Conservation (phyloP, 2,113 vertebrate genomes). For the Thinocorus orbignyianus region DNA sequence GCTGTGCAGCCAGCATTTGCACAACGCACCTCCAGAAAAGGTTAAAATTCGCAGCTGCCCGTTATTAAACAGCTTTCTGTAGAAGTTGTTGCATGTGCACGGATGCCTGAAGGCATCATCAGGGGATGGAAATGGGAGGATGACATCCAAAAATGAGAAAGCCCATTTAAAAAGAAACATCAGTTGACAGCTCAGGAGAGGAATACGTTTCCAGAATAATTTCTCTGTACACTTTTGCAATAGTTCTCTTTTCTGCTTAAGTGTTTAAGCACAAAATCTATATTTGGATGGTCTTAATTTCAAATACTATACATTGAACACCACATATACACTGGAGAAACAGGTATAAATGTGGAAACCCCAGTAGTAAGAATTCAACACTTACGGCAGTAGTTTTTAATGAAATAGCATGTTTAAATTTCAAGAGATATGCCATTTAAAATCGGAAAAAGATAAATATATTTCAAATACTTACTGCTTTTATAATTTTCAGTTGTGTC, state of each 20-base stretch:
- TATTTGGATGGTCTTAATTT: background rate
- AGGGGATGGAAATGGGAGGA: background rate
- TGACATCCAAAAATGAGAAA: constrained; percentile 45
- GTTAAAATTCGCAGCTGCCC: constrained; percentile 65
- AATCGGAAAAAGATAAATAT: background rate
- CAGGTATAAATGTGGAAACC: background rate
- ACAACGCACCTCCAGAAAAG: constrained; percentile 35
- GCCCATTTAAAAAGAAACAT: background rate
- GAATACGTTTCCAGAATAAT: background rate
- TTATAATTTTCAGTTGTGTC: background rate
- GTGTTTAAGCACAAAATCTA: background rate
- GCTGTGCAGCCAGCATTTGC: constrained; percentile 47
- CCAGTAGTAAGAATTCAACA: background rate
- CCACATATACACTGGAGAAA: background rate
- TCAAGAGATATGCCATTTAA: background rate
- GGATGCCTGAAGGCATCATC: constrained; percentile 59
- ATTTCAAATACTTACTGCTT: background rate
- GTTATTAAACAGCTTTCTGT: constrained; percentile 54
- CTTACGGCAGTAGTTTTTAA: background rate
- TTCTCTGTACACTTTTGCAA: background rate
- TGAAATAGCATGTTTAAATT: background rate
- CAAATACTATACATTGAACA: background rate
- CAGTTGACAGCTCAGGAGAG: background rate
- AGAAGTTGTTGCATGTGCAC: constrained; percentile 43
- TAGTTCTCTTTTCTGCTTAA: background rate